phyloP scores from a whole-genome alignment of 1,140 invertebrate species.

The Neomicropteryx cornuta region DNA sequence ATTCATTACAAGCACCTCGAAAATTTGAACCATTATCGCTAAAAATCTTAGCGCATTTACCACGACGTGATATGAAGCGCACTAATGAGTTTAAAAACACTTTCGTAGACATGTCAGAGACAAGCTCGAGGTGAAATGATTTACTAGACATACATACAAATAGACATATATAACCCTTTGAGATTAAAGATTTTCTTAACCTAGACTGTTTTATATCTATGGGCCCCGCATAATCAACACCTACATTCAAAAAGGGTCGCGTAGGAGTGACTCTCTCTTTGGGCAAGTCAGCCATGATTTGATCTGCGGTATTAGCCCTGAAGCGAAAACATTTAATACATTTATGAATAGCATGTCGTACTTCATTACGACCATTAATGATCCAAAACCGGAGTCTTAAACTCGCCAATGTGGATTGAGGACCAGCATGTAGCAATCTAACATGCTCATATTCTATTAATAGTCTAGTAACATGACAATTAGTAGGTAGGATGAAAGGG shows the following conservation, averaged over 20 bases:
- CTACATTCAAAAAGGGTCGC: constrained; percentile 11
- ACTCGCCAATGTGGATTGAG: constrained; percentile 13
- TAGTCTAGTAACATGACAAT: constrained; percentile 13
- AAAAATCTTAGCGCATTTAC: constrained; percentile 15
- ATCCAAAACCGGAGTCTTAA: constrained; percentile 17
- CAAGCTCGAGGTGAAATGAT: constrained; percentile 19
- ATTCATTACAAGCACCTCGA: constrained; percentile 11
- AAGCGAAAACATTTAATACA: constrained; percentile 15
- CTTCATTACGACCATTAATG: constrained; percentile 12
- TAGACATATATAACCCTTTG: constrained; percentile 12
- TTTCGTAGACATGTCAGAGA: constrained; percentile 10
- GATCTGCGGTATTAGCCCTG: constrained; percentile 6
- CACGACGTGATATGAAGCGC: constrained; percentile 23
- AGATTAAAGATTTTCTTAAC: constrained; percentile 3
- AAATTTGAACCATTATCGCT: constrained; percentile 22
- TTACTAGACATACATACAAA: constrained; percentile 15
- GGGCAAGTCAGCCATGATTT: constrained; percentile 16
- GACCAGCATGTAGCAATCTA: constrained; percentile 16
- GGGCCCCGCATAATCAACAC: constrained; percentile 19
- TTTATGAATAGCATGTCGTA: constrained; percentile 8
- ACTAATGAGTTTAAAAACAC: constrained; percentile 21
- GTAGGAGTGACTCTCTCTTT: constrained; percentile 7
- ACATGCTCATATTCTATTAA: constrained; percentile 17
- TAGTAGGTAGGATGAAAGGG: constrained; percentile 18
- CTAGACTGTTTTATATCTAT: constrained; percentile 10